These are phyloP conservation scores for Zelleria hepariella DNA, from an alignment of 2,888 invertebrate species.

Conservation along the genomic window DNA sequence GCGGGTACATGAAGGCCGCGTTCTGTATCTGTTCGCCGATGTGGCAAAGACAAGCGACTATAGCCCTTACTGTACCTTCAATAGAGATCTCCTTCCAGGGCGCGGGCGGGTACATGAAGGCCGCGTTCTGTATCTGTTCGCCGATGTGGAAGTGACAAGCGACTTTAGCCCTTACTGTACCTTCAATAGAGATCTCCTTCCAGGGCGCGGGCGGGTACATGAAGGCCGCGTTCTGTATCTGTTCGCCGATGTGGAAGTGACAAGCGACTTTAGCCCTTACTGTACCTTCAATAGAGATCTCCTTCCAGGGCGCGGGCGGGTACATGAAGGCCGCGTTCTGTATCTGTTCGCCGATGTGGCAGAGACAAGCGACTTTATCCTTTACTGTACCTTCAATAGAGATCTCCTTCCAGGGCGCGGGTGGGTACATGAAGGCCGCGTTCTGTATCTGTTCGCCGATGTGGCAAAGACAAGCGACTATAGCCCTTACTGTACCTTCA, in stretches of 20 bases:
- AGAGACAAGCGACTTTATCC: neutral
- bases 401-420: conserved; percentile 97
- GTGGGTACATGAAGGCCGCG: conserved; percentile 27
- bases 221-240: too few species aligned
- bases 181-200: conserved; percentile 95
- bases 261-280: too few species aligned
- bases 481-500: too few species aligned
- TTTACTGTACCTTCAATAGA: conserved; percentile 93
- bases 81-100: conserved; percentile 98
- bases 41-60: too few species aligned
- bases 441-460: neutral
- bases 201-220: conserved; percentile 82
- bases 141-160: conserved; percentile 77
- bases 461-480: neutral
- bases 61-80: conserved; percentile 73
- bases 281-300: conserved; percentile 94
- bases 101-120: conserved; percentile 99
- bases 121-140: conserved; percentile 99
- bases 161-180: too few species aligned
- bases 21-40: conserved; percentile 99
- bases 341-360: neutral
- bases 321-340: too few species aligned
- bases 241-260: neutral
- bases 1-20: conserved; percentile 99
- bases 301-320: conserved; percentile 92